Percentiles rank a stretch among this genome's conserved stretches.
phyloP scores from a whole-genome alignment of 2,797 vertebrate species.

The Sibirionetta formosa region DNA sequence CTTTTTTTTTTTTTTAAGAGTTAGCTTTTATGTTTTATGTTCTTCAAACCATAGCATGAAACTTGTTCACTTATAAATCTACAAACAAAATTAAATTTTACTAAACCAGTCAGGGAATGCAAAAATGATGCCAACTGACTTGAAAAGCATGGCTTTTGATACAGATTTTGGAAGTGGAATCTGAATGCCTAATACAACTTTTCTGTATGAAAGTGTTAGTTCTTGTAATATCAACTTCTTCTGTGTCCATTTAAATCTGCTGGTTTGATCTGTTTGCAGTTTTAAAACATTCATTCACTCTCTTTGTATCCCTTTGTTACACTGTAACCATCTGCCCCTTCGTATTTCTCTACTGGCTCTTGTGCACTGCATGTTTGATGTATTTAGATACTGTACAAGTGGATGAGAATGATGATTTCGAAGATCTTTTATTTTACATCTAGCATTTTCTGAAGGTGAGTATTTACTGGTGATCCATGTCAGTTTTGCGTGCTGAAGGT shows the following conservation, averaged over 20 bases:
- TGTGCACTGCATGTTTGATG: conserved; percentile 61
- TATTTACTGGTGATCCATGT: conserved; percentile 1
- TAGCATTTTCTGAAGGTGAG: conserved; percentile 72
- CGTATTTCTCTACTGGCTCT: conserved; percentile 57
- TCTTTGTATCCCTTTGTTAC: conserved; percentile 25
- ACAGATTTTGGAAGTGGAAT: conserved; percentile 63
- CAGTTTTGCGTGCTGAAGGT: not conserved
- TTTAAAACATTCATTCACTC: conserved; percentile 37
- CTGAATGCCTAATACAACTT: conserved; percentile 41
- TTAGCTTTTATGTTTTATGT: not conserved
- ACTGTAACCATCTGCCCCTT: conserved; percentile 36
- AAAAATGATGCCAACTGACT: not conserved
- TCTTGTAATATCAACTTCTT: not conserved
- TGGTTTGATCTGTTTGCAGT: conserved; percentile 33
- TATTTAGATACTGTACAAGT: conserved; percentile 37
- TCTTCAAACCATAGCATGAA: not conserved
- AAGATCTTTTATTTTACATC: conserved; percentile 64
- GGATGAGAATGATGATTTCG: conserved; percentile 60
- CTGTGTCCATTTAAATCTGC: conserved; percentile 41
- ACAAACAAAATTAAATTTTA: not conserved
- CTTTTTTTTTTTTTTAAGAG: not conserved
- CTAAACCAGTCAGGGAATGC: not conserved
- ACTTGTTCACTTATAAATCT: not conserved
- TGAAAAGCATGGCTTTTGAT: conserved; percentile 74
- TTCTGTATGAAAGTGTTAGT: conserved; percentile 3